phyloP scores from a whole-genome alignment of 2,888 invertebrate genomes.

The Tenthredo distinguenda region DNA sequence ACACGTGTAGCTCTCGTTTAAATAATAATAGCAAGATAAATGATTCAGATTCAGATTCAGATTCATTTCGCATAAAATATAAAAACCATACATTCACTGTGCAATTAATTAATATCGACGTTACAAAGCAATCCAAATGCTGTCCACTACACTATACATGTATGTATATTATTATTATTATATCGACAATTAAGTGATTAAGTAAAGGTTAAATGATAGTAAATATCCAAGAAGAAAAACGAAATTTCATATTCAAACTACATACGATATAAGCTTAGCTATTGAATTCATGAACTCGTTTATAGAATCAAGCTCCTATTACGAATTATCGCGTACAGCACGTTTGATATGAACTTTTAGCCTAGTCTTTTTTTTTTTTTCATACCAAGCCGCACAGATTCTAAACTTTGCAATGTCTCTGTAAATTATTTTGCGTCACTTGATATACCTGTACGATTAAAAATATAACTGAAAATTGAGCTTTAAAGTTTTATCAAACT shows the following conservation, averaged over 20 bases:
- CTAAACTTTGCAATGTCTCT: neutral
- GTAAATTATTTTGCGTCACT: neutral
- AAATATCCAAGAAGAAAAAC: neutral
- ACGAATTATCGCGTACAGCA: slow-evolving; percentile 52
- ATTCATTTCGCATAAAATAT: too few relatives aligned
- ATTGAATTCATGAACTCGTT: slow-evolving; percentile 1
- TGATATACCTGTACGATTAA: neutral
- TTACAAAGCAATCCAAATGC: slow-evolving; percentile 62
- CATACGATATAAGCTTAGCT: slow-evolving; percentile 13
- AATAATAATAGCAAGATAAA: slow-evolving; percentile 13
- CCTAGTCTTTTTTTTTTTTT: slow-evolving; percentile 64
- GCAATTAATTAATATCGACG: slow-evolving; percentile 58
- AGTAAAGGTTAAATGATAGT: slow-evolving; percentile 9
- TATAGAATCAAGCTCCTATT: slow-evolving; percentile 15
- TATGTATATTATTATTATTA: slow-evolving; percentile 30
- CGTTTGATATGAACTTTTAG: slow-evolving; percentile 63
- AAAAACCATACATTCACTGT: too few relatives aligned
- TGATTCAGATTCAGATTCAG: neutral
- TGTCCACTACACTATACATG: slow-evolving; percentile 61
- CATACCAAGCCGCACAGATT: slow-evolving; percentile 56
- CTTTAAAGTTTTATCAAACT: neutral
- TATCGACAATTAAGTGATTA: slow-evolving; percentile 30
- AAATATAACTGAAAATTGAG: slow-evolving; percentile 4
- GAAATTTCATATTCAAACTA: slow-evolving; percentile 23
- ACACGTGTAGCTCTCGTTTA: slow-evolving; percentile 31